Evolutionary conservation across 1,140 invertebrate species (phyloP).

Genomic region (Drosophila nigrodunni): DNA sequence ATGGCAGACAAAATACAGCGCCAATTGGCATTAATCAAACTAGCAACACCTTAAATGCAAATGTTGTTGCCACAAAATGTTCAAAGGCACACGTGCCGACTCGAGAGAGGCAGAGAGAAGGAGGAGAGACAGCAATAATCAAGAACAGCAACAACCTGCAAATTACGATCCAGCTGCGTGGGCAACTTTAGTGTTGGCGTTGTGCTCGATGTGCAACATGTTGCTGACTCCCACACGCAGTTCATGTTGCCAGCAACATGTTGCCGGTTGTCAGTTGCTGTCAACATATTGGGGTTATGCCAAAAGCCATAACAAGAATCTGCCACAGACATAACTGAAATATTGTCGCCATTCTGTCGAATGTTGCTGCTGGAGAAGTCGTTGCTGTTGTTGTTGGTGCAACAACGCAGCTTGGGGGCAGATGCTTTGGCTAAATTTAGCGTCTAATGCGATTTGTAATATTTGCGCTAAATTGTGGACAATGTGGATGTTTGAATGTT

Average conservation of each 20-base stretch:
- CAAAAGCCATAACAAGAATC: constrained; percentile 35
- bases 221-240: constrained; percentile 31
- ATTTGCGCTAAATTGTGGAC: constrained; percentile 77
- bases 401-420: constrained; percentile 19
- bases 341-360: constrained; percentile 49
- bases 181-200: constrained; percentile 34
- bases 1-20: constrained; percentile 11
- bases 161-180: constrained; percentile 69
- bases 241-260: constrained; percentile 62
- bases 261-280: constrained; percentile 39
- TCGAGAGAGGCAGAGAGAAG: background rate
- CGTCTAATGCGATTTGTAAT: constrained; percentile 81
- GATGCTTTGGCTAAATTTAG: constrained; percentile 68
- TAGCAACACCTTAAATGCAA: constrained; percentile 62
- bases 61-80: constrained; percentile 30
- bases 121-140: background rate
- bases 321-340: constrained; percentile 41
- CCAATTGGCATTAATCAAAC: constrained; percentile 42
- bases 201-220: constrained; percentile 20
- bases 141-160: constrained; percentile 54
- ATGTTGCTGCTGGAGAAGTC: constrained; percentile 24
- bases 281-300: constrained; percentile 60
- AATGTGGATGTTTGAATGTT: constrained; percentile 38
- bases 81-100: constrained; percentile 19
- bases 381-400: background rate